Evolutionary conservation across 2,113 vertebrate genomes (phyloP), one percentile per base, ranked within the genome.

Genomic region (Tichodroma muraria): DNA sequence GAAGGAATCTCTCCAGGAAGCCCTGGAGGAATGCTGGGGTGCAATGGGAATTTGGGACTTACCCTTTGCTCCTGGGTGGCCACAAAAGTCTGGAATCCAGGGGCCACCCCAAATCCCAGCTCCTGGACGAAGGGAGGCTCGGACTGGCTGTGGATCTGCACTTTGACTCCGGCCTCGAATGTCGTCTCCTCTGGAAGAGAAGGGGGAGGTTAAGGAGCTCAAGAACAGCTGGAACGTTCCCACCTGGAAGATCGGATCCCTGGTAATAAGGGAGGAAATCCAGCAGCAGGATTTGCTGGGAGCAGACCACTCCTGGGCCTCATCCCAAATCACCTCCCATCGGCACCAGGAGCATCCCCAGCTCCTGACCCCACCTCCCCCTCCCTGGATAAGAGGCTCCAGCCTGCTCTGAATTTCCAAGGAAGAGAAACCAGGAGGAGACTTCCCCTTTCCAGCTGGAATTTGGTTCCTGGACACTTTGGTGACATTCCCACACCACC

Each of bases 11-110:
- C 16, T 75, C 35, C 50, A 56, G 13, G 35, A 28, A 75, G 28
- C 24, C 20, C 30, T 0, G 1, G n/a, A 16, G 35, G 31, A 35
- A 42, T 47, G 17, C 21, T 6, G 40, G 64, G 4, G 3, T 28
- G 38, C 18, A 59, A 15, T 3, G 1, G 64, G 49, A 69, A 72
- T 50, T 31, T 15, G 44, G 78, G 77, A 97, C 99, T 97, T 98
- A 99, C 99, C 98, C 99, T 98, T 97, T 99, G 99, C 96, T 99
- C 99, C 96, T 99, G 99, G 49, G 99, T 99, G 95, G 99, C 99
- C 78, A 99, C 99, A 31, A 99, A 99, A 7, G 99, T 99, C 98
- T 99, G 99, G 97, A 99, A 99, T 38, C 99, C 99, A 2, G 99
- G 99, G 13, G 99, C 99, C 78, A 99, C 99, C 8, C 99, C 99